phyloP scores from a whole-genome alignment of 2,113 vertebrate species.

The Marmota monax region DNA sequence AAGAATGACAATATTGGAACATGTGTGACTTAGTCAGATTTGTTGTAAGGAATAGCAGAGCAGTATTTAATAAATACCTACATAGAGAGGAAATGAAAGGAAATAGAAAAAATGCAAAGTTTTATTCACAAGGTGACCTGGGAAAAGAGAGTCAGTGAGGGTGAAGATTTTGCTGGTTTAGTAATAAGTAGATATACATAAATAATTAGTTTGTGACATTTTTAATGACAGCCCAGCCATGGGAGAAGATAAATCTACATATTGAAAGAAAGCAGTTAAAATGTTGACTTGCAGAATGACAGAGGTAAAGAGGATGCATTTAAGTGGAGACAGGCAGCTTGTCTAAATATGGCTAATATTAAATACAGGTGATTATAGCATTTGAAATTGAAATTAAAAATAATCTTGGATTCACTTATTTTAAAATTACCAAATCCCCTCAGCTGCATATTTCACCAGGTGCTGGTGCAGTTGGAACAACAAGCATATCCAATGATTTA shows the following conservation, averaged over 20 bases:
- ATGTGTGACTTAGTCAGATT: slow-evolving; percentile 40
- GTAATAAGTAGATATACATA: slow-evolving; percentile 84
- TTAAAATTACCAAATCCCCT: slow-evolving; percentile 81
- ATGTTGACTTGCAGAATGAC: slow-evolving; percentile 83
- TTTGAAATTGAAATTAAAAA: slow-evolving; percentile 89
- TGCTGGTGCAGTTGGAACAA: slow-evolving; percentile 80
- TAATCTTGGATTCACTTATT: slow-evolving; percentile 85
- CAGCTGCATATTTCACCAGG: slow-evolving; percentile 83
- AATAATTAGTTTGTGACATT: slow-evolving; percentile 86
- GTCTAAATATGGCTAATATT: slow-evolving; percentile 88
- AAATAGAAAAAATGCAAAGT: slow-evolving; percentile 49
- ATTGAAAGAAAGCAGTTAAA: slow-evolving; percentile 80
- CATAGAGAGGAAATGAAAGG: slow-evolving; percentile 11
- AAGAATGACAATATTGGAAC: neutral
- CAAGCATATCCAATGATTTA: slow-evolving; percentile 72
- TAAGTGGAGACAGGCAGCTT: slow-evolving; percentile 86
- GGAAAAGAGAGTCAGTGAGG: slow-evolving; percentile 59
- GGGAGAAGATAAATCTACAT: slow-evolving; percentile 73
- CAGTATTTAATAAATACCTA: neutral
- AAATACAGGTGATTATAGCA: slow-evolving; percentile 87
- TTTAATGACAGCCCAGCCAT: slow-evolving; percentile 83
- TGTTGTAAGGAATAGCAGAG: neutral
- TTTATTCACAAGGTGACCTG: slow-evolving; percentile 78
- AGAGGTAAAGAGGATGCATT: slow-evolving; percentile 72
- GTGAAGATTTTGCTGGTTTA: slow-evolving; percentile 81